These are phyloP conservation scores for Tragopan temminckii DNA, from an alignment of 2,797 vertebrate species.

Conservation along the genomic window DNA sequence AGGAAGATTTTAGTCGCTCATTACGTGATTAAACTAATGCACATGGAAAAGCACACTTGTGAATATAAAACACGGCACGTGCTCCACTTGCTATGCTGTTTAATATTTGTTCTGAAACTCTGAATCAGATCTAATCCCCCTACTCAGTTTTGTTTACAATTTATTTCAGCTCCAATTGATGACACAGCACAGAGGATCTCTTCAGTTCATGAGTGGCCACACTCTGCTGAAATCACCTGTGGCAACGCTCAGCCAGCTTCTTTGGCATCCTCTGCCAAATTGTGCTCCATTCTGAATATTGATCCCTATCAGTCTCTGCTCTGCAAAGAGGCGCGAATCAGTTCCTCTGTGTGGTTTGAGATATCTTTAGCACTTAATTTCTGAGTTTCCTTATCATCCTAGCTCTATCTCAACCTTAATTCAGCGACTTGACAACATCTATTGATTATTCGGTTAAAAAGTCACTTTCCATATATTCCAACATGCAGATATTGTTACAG, in stretches of 20 bases:
- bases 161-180: constrained; percentile 36
- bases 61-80: constrained; percentile 53
- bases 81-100: constrained; percentile 17
- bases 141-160: constrained; percentile 48
- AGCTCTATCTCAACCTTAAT: neutral
- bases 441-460: constrained; percentile 1
- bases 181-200: constrained; percentile 17
- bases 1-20: constrained; percentile 65
- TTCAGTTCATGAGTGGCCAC: neutral
- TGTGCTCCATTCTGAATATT: neutral
- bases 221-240: neutral
- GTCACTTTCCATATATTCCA: neutral
- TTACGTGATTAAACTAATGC: constrained; percentile 56
- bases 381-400: neutral
- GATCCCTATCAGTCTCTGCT: neutral
- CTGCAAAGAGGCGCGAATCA: neutral
- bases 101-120: constrained; percentile 64
- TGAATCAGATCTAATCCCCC: constrained; percentile 44
- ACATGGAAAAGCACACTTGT: constrained; percentile 49
- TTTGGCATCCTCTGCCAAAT: neutral
- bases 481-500: neutral
- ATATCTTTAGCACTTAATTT: neutral
- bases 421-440: neutral
- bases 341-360: neutral
- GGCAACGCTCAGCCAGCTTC: neutral